Evolutionary conservation across 2,888 invertebrate species (phyloP).

Genomic region (Drosophila paramelanica): DNA sequence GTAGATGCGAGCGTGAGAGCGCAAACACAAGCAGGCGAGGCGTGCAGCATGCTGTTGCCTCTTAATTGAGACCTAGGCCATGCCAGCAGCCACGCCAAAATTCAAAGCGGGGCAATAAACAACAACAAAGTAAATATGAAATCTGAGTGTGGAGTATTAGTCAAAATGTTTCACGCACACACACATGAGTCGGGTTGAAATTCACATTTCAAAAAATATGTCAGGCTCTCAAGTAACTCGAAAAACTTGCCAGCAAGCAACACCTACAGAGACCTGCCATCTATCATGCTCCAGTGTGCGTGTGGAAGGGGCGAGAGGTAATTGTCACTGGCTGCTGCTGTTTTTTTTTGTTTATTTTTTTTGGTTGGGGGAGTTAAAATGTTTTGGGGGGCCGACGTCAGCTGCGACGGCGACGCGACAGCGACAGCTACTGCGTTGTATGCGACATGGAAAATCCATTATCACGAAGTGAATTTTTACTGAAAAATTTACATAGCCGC

Average conservation of each 20-base stretch:
- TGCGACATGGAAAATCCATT: slow-evolving; percentile 83
- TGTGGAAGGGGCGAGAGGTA: slow-evolving; percentile 57
- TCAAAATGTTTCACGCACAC: slow-evolving; percentile 46
- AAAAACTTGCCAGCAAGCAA: slow-evolving; percentile 52
- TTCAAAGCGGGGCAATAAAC: slow-evolving; percentile 34
- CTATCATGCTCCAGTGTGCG: slow-evolving; percentile 65
- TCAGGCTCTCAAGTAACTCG: slow-evolving; percentile 59
- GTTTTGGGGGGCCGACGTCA: slow-evolving; percentile 33
- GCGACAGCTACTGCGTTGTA: slow-evolving; percentile 63
- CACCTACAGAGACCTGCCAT: slow-evolving; percentile 71
- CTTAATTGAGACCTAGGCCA: slow-evolving; percentile 56
- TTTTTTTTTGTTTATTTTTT: slow-evolving; percentile 10
- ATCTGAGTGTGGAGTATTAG: slow-evolving; percentile 55
- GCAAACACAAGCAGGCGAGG: slow-evolving; percentile 34
- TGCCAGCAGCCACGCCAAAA: slow-evolving; percentile 25
- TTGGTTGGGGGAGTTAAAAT: neutral
- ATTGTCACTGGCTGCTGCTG: slow-evolving; percentile 65
- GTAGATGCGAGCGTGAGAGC: slow-evolving; percentile 52
- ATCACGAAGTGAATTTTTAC: slow-evolving; percentile 82
- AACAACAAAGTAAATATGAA: slow-evolving; percentile 38
- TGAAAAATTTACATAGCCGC: slow-evolving; percentile 79
- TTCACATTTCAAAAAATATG: slow-evolving; percentile 63
- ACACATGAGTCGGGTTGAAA: slow-evolving; percentile 15
- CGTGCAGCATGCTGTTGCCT: slow-evolving; percentile 10
- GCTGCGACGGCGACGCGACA: slow-evolving; percentile 27